phyloP scores from a whole-genome alignment of 35 echinoderm and acorn worm species.

The Acanthaster planci region DNA sequence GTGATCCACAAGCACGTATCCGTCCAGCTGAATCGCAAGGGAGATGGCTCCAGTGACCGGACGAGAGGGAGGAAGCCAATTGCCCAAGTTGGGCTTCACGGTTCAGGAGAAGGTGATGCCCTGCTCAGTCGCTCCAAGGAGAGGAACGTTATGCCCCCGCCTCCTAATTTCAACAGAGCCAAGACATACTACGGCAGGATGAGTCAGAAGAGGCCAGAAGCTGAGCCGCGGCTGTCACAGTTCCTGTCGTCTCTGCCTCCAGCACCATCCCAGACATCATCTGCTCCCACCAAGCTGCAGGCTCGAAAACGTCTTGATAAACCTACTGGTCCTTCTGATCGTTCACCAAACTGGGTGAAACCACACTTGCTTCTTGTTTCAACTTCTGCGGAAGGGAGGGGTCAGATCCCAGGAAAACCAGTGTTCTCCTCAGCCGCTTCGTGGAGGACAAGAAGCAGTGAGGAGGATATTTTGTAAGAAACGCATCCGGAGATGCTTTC shows the following conservation, averaged over 20 bases:
- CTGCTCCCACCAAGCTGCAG: background rate
- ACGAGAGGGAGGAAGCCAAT: slow-evolving; percentile 22
- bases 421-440: slow-evolving; percentile 88
- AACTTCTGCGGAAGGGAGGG: background rate
- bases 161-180: slow-evolving; percentile 43
- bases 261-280: background rate
- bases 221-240: background rate
- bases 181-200: slow-evolving; percentile 11
- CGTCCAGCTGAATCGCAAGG: slow-evolving; percentile 47
- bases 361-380: background rate
- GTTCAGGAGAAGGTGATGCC: background rate
- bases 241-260: slow-evolving; percentile 1
- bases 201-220: slow-evolving; percentile 11
- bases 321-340: background rate
- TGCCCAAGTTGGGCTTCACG: slow-evolving; percentile 15
- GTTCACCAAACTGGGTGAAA: background rate
- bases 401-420: slow-evolving; percentile 48
- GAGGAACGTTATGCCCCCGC: slow-evolving; percentile 31
- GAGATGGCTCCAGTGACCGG: background rate
- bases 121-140: background rate
- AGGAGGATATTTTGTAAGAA: slow-evolving; percentile 32
- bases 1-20: slow-evolving; percentile 64
- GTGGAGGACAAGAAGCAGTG: slow-evolving; percentile 64
- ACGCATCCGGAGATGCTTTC: background rate
- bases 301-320: background rate